Conservation (phyloP, 2,888 invertebrate genomes). For the Stramonita haemastoma region DNA sequence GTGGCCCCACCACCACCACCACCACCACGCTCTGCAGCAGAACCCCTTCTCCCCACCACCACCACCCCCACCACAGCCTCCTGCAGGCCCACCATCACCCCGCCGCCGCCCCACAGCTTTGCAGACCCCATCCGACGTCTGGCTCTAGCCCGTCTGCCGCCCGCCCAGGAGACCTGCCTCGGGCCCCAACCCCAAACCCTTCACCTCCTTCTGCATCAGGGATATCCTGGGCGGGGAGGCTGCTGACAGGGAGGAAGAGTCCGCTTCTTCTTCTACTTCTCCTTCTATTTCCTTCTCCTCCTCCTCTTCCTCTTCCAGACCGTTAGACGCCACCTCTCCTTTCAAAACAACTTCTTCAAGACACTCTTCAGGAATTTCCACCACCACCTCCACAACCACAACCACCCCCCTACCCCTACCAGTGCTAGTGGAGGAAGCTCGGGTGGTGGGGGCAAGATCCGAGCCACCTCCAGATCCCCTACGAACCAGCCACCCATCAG, state of each 20-base stretch:
- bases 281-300: background rate
- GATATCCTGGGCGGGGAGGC: constrained; percentile 62
- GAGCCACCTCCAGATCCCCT: constrained; percentile 24
- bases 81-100: constrained; percentile 17
- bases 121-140: constrained; percentile 65
- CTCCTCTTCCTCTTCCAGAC: background rate
- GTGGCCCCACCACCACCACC: no score
- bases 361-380: background rate
- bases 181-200: constrained; percentile 67
- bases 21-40: constrained; percentile 15
- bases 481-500: background rate
- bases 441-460: background rate
- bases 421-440: background rate
- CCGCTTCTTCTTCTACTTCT: background rate
- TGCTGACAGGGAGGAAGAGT: constrained; percentile 23
- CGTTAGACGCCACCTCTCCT: background rate
- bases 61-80: constrained; percentile 12
- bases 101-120: constrained; percentile 50
- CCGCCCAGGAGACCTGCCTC: constrained; percentile 53
- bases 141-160: constrained; percentile 68
- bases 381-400: background rate
- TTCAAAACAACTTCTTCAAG: background rate
- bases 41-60: constrained; percentile 4
- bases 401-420: background rate
- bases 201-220: constrained; percentile 70